A percentile compares a stretch with the other conserved stretches of the same genome.
Evolutionary conservation across 2,797 vertebrate genomes (phyloP).

Genomic region (Oreochromis mossambicus): DNA sequence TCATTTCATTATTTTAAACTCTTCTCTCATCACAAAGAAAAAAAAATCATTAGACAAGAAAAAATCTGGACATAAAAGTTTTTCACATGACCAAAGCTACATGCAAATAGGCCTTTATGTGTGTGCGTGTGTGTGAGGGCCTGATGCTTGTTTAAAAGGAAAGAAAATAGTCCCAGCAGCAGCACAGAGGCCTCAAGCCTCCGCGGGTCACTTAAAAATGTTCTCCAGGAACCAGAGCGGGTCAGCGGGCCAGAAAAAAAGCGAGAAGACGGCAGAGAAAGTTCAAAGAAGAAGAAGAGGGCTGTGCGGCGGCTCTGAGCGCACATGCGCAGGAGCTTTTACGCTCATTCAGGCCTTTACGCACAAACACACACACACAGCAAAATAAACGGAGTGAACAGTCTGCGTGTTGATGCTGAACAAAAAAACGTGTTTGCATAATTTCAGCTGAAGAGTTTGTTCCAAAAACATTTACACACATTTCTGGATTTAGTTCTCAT

Average conservation of each 20-base stretch:
- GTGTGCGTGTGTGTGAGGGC: neutral
- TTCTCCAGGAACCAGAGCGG: neutral
- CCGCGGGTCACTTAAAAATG: neutral
- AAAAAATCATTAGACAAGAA: neutral
- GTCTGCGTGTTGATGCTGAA: neutral
- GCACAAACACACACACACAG: neutral
- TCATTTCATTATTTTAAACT: neutral
- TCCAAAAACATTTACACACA: slow-evolving; percentile 12
- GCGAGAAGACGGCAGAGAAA: neutral
- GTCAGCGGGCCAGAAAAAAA: neutral
- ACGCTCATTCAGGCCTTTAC: neutral
- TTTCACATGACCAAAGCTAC: neutral
- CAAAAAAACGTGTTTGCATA: slow-evolving; percentile 38
- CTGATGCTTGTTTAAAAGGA: neutral
- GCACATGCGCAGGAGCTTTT: slow-evolving; percentile 44
- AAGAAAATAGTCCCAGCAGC: neutral
- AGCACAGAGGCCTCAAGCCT: neutral
- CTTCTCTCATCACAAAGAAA: neutral
- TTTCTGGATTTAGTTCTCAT: neutral
- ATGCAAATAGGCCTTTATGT: neutral
- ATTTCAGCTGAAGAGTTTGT: slow-evolving; percentile 36
- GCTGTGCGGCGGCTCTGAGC: neutral
- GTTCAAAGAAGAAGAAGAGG: neutral
- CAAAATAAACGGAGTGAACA: neutral
- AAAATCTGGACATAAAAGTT: neutral